phyloP scores from a whole-genome alignment of 2,113 vertebrate species.

The Panthera uncia region DNA sequence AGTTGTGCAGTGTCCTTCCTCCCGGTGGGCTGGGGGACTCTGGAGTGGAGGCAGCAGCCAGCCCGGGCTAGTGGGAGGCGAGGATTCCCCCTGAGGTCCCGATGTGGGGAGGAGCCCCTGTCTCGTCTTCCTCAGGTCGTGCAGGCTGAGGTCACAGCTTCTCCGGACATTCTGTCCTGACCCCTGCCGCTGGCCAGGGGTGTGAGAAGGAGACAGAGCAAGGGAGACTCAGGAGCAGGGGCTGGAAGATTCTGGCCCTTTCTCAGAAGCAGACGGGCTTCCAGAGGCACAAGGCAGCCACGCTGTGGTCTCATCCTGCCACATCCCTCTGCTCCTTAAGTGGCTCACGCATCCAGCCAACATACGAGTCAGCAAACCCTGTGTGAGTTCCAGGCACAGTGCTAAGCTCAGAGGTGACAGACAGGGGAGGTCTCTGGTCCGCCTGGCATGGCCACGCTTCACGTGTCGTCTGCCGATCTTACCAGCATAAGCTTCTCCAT shows the following conservation, averaged over 20 bases:
- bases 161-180: neutral
- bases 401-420: neutral
- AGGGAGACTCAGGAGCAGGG: neutral
- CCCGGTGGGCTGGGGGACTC: neutral
- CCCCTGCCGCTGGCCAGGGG: neutral
- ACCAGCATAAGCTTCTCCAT: neutral
- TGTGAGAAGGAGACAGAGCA: neutral
- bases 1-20: neutral
- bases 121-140: no score
- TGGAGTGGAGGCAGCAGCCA: no score
- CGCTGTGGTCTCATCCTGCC: no score
- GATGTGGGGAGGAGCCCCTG: accelerated
- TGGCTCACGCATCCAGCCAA: neutral
- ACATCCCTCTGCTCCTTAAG: neutral
- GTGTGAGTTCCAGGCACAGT: accelerated
- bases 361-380: no score
- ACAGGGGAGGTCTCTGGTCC: neutral
- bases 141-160: neutral
- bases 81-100: neutral
- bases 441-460: neutral
- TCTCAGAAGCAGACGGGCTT: neutral
- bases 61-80: accelerated
- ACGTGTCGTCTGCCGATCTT: neutral
- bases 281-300: neutral
- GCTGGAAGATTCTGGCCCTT: neutral